phyloP scores from a whole-genome alignment of 2,113 vertebrate genomes.

The Grammomys dolichurus region DNA sequence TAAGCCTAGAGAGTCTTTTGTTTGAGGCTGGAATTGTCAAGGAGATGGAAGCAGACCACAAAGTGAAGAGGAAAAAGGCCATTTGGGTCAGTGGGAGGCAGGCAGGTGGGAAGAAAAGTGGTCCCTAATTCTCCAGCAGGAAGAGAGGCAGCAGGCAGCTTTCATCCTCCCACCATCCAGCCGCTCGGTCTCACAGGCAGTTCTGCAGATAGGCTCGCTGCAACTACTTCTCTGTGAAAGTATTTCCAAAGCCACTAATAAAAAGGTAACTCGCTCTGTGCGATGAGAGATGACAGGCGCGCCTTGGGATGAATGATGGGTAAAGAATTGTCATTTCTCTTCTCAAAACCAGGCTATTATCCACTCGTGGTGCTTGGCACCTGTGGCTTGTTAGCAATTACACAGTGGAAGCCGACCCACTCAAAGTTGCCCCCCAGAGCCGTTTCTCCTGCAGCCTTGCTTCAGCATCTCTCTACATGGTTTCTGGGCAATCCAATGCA shows the following conservation, averaged over 20 bases:
- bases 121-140: neutral
- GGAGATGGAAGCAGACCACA: neutral
- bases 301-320: constrained; percentile 74
- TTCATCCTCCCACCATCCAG: constrained; percentile 17
- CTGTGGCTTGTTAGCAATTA: constrained; percentile 74
- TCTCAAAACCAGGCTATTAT: constrained; percentile 62
- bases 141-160: neutral
- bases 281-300: constrained; percentile 67
- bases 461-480: neutral
- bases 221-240: constrained; percentile 42
- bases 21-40: neutral
- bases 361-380: constrained; percentile 60
- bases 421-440: neutral
- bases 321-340: constrained; percentile 76
- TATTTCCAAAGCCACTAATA: constrained; percentile 77
- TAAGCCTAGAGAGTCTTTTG: neutral
- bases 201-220: constrained; percentile 40
- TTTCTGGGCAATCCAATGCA: neutral
- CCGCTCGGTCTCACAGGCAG: neutral
- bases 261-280: constrained; percentile 67
- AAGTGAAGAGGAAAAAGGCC: neutral
- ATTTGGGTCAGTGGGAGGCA: neutral
- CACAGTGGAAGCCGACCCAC: neutral
- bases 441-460: neutral
- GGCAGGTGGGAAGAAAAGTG: neutral